Conservation (phyloP, 1,140 invertebrate species). For the Mycetomoellerius zeteki region DNA sequence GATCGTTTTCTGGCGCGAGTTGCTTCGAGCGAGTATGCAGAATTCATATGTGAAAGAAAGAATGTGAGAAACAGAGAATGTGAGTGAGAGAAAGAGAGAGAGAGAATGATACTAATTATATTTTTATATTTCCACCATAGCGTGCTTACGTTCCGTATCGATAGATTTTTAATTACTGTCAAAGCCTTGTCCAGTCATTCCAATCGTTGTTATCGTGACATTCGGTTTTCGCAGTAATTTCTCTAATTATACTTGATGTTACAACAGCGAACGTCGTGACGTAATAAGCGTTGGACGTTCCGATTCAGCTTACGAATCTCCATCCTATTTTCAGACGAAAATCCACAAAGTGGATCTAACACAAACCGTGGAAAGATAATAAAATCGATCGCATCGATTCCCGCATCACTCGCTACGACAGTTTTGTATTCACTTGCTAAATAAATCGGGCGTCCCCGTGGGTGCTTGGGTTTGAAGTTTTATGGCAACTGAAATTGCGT, state of each 20-base stretch:
- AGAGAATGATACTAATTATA: constrained; percentile 42
- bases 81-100: constrained; percentile 24
- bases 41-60: constrained; percentile 8
- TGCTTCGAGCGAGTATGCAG: constrained; percentile 20
- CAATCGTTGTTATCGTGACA: not conserved
- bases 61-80: not conserved
- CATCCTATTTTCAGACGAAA: not conserved
- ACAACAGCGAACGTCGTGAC: not conserved
- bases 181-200: not conserved
- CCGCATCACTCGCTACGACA: constrained; percentile 25
- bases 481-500: constrained; percentile 46
- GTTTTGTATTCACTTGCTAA: constrained; percentile 49
- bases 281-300: constrained; percentile 19
- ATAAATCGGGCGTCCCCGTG: constrained; percentile 49
- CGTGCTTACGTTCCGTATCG: constrained; percentile 48
- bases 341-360: constrained; percentile 25
- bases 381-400: constrained; percentile 48
- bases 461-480: constrained; percentile 43
- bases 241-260: constrained; percentile 38
- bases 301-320: not conserved
- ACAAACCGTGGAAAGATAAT: constrained; percentile 9
- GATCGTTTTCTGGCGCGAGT: constrained; percentile 34
- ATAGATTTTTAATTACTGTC: constrained; percentile 46
- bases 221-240: constrained; percentile 31
- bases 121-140: constrained; percentile 68